Base-by-base conservation (phyloP, 2,888 invertebrate genomes). In the Escarpia spicata region DNA sequence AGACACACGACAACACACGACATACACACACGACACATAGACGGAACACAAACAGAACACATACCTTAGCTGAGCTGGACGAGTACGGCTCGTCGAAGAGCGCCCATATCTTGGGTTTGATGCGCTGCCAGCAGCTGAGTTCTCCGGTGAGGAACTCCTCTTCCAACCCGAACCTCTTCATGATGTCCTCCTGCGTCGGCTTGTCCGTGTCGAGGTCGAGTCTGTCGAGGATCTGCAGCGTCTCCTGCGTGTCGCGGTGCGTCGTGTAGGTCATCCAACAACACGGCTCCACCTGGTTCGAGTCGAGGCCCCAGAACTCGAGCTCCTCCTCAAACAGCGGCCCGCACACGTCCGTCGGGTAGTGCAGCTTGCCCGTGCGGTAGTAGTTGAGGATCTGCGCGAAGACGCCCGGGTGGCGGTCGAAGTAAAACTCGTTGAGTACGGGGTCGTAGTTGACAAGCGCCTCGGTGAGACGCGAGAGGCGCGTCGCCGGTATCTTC, bases 381-480 rank as follows among this genome's bases (percentile, higher is more conserved):
- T 99, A 99, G 97, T 99, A 99, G 97, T 99, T 99, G 96, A 98
- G 97, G 95, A 97, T 98, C 97, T 99, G 99, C 93, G 99, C 99
- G 97, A 99, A 99, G 92, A 98, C 99, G 92, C 99, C 99, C 60
- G 99, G 99, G 97, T 99, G 99, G 95, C 99, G 94, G 89, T 94
- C 99, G 97, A 99, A 99, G 97, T 99, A 99, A 97, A 99, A 99
- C 97, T 99, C 99, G 97, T 99, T 99, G 96, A 99, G 98, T 96
- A 99, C 98, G 92, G 99, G 99, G 97, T 99, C 99, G 97, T 99
- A 99, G 97, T 99, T 99, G 96, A 99, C 99, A 95, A 99, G 97
- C 91, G 99, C 99, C 97, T 99, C 99, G 26, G 99, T 99, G 94
- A 99, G 97, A 94, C 99, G 97, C 92, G 99, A 99, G 94, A 99